Conservation (phyloP, 2,888 invertebrate genomes). For the Protophormia terraenovae region DNA sequence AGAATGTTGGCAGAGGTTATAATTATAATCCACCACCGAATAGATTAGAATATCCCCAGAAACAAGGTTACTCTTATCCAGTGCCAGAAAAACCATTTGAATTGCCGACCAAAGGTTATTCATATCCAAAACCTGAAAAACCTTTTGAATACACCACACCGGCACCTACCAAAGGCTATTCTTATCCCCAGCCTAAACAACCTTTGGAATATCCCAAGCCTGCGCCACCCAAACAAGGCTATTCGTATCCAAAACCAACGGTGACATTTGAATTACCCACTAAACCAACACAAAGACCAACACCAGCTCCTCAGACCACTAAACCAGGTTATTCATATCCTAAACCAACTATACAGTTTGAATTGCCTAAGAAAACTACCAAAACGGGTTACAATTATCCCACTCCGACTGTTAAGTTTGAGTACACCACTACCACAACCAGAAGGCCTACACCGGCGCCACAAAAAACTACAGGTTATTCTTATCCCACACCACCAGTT, state of each 20-base stretch:
- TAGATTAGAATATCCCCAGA: slow-evolving; percentile 34
- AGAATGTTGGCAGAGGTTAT: slow-evolving; percentile 41
- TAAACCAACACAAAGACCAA: slow-evolving; percentile 10
- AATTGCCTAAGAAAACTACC: neutral
- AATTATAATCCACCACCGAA: slow-evolving; percentile 47
- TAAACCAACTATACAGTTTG: slow-evolving; percentile 71
- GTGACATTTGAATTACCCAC: slow-evolving; percentile 48
- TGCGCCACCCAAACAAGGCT: slow-evolving; percentile 60
- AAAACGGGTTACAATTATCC: slow-evolving; percentile 56
- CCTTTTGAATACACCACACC: slow-evolving; percentile 26
- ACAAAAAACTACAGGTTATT: slow-evolving; percentile 73
- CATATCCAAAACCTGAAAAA: slow-evolving; percentile 50
- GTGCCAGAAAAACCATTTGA: slow-evolving; percentile 71
- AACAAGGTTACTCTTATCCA: slow-evolving; percentile 74
- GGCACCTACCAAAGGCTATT: slow-evolving; percentile 50
- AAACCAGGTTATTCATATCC: slow-evolving; percentile 73
- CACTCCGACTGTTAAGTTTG: slow-evolving; percentile 21
- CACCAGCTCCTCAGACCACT: neutral
- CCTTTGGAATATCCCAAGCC: slow-evolving; percentile 62
- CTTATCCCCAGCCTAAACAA: slow-evolving; percentile 50
- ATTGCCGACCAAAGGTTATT: slow-evolving; percentile 64
- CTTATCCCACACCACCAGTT: slow-evolving; percentile 72
- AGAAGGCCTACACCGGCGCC: too few relatives aligned
- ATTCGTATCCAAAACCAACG: slow-evolving; percentile 66
- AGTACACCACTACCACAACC: slow-evolving; percentile 22